phyloP scores from a whole-genome alignment of 2,113 vertebrate species.

The Stigmatopora argus region DNA sequence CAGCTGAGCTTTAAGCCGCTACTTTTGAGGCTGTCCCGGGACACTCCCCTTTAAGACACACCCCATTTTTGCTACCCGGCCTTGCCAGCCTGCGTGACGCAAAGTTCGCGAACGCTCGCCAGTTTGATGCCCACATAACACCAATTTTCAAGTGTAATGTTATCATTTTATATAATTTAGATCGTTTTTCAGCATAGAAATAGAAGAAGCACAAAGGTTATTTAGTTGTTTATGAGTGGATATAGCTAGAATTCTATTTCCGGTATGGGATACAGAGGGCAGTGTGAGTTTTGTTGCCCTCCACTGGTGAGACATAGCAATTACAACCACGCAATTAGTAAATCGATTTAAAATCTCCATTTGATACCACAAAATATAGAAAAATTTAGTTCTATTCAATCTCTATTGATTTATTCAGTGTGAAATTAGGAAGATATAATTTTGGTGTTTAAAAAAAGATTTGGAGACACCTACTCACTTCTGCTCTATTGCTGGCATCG shows the following conservation, averaged over 20 bases:
- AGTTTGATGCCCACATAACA: background rate
- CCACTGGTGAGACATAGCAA: background rate
- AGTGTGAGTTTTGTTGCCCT: background rate
- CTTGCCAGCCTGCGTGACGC: slow-evolving; percentile 19
- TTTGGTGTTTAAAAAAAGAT: no score
- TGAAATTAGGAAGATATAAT: no score
- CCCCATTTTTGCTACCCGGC: slow-evolving; percentile 16
- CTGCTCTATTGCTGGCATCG: no score
- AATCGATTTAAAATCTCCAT: background rate
- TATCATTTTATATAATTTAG: background rate
- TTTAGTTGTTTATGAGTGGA: background rate
- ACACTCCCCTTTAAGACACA: slow-evolving; percentile 53
- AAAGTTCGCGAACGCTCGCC: background rate
- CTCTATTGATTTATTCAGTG: no score
- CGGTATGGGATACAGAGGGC: background rate
- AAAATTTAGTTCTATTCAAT: no score
- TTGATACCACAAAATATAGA: background rate
- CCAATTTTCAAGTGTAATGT: background rate
- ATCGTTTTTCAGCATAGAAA: background rate
- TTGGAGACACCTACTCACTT: no score
- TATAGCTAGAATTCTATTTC: background rate
- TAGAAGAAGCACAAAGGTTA: background rate
- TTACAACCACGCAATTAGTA: background rate
- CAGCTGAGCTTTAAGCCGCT: slow-evolving; percentile 26
- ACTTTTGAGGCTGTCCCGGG: slow-evolving; percentile 35